phyloP scores from a whole-genome alignment of 1,140 invertebrate species.

The Rhopalosiphum maidis region DNA sequence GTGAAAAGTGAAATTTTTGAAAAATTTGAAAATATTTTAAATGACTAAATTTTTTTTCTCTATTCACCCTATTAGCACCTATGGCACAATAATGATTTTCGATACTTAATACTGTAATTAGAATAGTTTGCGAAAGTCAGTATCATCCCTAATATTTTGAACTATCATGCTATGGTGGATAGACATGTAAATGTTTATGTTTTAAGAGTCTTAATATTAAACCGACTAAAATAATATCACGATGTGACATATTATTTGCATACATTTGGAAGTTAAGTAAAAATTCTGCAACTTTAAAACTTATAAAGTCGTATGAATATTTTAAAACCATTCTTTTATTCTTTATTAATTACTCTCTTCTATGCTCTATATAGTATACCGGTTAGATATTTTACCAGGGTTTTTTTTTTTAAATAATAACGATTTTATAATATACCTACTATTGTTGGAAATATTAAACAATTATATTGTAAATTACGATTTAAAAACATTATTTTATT shows the following conservation, averaged over 20 bases:
- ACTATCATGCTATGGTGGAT: not conserved
- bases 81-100: not conserved
- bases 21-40: no score
- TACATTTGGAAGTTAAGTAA: not conserved
- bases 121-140: not conserved
- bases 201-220: not conserved
- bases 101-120: not conserved
- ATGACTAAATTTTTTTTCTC: no score
- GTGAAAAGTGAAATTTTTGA: no score
- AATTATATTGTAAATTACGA: not conserved
- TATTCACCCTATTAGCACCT: no score
- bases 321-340: not conserved
- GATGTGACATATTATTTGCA: not conserved
- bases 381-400: not conserved
- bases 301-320: not conserved
- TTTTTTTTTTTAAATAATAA: not conserved
- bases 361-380: not conserved
- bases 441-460: not conserved
- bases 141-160: not conserved
- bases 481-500: not conserved
- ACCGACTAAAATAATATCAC: not conserved
- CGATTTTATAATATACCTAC: not conserved
- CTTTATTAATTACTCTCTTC: not conserved
- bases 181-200: not conserved
- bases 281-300: not conserved